Evolutionary conservation across 2,113 vertebrate species (phyloP).

Genomic region (Lagenorhynchus albirostris): DNA sequence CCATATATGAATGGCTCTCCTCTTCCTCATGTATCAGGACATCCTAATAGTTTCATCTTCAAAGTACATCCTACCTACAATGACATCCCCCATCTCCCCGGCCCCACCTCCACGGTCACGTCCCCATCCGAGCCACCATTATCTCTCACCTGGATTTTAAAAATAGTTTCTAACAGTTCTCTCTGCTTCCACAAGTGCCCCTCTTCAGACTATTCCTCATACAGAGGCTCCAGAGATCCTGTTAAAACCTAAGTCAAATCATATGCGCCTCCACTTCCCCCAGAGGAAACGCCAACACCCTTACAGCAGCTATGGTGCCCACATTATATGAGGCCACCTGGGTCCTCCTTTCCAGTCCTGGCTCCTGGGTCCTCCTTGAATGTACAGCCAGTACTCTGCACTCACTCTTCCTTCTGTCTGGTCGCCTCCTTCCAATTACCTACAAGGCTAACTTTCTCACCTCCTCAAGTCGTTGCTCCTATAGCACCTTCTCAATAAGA

Average conservation of each 20-base stretch:
- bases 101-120: too few species aligned
- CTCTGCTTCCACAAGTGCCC: not conserved
- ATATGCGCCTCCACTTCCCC: fast-evolving
- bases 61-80: not conserved
- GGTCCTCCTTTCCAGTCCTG: not conserved
- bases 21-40: not conserved
- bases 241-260: not conserved
- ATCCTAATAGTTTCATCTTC: not conserved
- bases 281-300: not conserved
- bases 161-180: not conserved
- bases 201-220: not conserved
- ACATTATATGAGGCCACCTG: not conserved
- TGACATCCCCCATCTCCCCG: too few species aligned
- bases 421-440: not conserved
- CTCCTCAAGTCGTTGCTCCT: not conserved
- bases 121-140: not conserved
- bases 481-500: not conserved
- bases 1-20: not conserved
- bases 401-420: not conserved
- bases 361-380: not conserved
- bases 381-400: too few species aligned
- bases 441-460: not conserved
- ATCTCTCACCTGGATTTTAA: not conserved
- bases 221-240: not conserved
- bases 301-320: not conserved